A percentile compares a stretch with the other conserved stretches of the same genome.
Evolutionary conservation across 2,888 invertebrate species (phyloP).

Genomic region (Choristoneura rosaceana): DNA sequence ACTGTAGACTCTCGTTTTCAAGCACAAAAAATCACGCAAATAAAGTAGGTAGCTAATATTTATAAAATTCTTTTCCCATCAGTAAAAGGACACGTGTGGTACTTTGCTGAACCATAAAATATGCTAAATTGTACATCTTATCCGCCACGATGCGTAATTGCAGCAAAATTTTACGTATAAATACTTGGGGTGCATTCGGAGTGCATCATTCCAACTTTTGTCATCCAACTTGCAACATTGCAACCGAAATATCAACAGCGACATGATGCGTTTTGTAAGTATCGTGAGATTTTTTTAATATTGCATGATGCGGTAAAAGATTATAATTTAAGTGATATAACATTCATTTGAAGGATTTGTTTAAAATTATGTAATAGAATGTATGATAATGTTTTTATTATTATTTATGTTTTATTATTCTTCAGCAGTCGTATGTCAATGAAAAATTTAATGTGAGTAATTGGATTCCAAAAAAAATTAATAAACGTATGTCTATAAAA

Average conservation of each 20-base stretch:
- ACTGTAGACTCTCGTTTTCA: not conserved
- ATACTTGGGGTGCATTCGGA: constrained; percentile 76
- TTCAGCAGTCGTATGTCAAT: too few species aligned
- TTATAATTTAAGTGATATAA: too few species aligned
- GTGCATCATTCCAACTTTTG: constrained; percentile 78
- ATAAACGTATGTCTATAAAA: too few species aligned
- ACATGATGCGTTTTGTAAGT: constrained; percentile 80
- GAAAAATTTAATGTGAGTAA: too few species aligned
- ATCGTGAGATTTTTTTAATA: constrained; percentile 18
- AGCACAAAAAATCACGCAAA: not conserved
- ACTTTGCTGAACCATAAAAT: constrained; percentile 72
- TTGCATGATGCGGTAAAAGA: not conserved
- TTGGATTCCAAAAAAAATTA: too few species aligned
- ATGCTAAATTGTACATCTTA: constrained; percentile 57
- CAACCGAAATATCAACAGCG: constrained; percentile 46
- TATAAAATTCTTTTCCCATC: not conserved
- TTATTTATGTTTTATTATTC: too few species aligned
- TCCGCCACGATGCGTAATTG: constrained; percentile 73
- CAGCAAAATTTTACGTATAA: constrained; percentile 76
- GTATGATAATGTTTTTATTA: too few species aligned
- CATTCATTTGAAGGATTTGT: too few species aligned
- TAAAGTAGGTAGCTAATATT: not conserved
- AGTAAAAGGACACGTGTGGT: constrained; percentile 59
- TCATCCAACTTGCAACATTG: constrained; percentile 56
- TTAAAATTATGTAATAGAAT: too few species aligned